phyloP scores from a whole-genome alignment of 2,113 vertebrate genomes.

The Pollimyrus isidori region DNA sequence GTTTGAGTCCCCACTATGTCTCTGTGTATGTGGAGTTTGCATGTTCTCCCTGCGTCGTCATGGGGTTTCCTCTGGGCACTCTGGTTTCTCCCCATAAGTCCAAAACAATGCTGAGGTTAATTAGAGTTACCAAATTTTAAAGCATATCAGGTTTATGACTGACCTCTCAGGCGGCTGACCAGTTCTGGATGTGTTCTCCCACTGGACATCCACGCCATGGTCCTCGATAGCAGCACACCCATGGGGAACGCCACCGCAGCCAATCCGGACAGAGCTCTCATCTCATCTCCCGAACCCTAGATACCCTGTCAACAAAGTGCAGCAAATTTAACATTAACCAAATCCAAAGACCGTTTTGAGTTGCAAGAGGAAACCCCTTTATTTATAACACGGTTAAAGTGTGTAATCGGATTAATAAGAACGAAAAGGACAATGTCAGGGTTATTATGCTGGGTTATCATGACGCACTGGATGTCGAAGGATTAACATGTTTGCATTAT shows the following conservation, averaged over 20 bases:
- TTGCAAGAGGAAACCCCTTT: not conserved
- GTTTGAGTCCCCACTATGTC: too few species aligned
- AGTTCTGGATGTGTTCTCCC: conserved; percentile 76
- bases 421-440: not conserved
- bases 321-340: not conserved
- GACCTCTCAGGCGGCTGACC: conserved; percentile 74
- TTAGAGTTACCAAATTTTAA: not conserved
- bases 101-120: not conserved
- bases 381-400: not conserved
- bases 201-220: conserved; percentile 82
- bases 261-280: conserved; percentile 53
- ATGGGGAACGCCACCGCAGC: conserved; percentile 62
- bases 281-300: conserved; percentile 64
- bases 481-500: not conserved
- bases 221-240: conserved; percentile 74
- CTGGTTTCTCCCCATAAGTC: too few species aligned
- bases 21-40: not conserved
- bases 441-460: not conserved
- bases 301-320: conserved; percentile 25
- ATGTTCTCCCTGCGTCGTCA: not conserved
- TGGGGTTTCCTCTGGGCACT: not conserved
- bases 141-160: conserved; percentile 24
- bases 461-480: not conserved
- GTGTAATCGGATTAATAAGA: not conserved
- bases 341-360: not conserved